Conservation (phyloP, 2,113 vertebrate species). For the Chrysemys picta region DNA sequence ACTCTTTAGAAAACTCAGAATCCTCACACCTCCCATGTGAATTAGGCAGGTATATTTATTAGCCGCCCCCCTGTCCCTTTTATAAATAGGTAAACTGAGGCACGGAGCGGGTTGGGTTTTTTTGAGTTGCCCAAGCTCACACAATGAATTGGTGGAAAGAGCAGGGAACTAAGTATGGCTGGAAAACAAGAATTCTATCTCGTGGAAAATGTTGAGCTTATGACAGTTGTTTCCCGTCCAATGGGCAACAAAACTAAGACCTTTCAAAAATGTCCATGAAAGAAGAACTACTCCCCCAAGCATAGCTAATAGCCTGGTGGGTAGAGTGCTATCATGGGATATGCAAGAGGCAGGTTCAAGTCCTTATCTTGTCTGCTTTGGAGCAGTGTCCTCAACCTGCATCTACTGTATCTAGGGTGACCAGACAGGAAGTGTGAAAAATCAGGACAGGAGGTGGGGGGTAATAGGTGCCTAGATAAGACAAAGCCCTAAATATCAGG, state of each 20-base stretch:
- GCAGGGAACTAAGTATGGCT: background rate
- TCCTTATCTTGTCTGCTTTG: background rate
- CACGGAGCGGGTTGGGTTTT: background rate
- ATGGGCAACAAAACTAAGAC: background rate
- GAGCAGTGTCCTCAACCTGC: background rate
- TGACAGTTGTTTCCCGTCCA: too few relatives aligned
- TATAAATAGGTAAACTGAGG: background rate
- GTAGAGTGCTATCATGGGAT: background rate
- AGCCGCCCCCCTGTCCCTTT: background rate
- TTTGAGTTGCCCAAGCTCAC: background rate
- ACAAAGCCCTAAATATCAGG: too few relatives aligned
- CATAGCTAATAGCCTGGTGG: background rate
- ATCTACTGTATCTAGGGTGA: background rate
- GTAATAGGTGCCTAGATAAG: too few relatives aligned
- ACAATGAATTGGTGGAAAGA: background rate
- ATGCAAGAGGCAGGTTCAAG: background rate
- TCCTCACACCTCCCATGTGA: background rate
- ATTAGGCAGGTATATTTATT: background rate
- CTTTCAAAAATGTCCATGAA: background rate
- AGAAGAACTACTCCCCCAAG: background rate
- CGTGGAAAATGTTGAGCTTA: background rate
- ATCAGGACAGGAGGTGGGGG: too few relatives aligned
- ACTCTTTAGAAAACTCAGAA: background rate
- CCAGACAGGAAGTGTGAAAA: too few relatives aligned
- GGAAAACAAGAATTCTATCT: background rate